Conservation (phyloP, 2,888 invertebrate species). For the Onchidella celtica region DNA sequence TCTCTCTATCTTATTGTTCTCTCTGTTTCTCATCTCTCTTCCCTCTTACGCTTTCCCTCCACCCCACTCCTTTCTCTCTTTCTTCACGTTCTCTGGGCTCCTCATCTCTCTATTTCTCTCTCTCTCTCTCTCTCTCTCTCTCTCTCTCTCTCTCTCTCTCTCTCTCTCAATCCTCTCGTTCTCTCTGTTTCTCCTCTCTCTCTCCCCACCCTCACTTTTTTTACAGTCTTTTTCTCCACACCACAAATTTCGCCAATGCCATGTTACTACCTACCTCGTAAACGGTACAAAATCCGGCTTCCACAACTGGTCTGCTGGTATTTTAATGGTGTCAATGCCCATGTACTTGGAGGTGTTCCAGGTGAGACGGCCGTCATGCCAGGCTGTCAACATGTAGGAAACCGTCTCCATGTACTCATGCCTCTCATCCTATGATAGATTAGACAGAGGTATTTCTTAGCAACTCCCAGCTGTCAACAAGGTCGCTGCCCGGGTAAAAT, state of each 20-base stretch:
- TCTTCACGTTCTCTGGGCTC: slow-evolving; percentile 18
- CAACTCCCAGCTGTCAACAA: no score
- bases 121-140: slow-evolving; percentile 28
- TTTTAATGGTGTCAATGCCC: slow-evolving; percentile 63
- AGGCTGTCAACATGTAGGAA: slow-evolving; percentile 63
- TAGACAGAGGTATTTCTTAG: no score
- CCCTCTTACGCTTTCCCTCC: slow-evolving; percentile 1
- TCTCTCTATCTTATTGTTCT: background rate
- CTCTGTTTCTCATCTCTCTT: background rate
- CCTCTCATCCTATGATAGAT: slow-evolving; percentile 60
- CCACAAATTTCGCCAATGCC: no score
- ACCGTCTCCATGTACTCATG: slow-evolving; percentile 63
- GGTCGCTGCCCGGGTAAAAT: no score
- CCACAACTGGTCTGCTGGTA: slow-evolving; percentile 71
- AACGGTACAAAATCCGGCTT: slow-evolving; percentile 74
- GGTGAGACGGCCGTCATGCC: slow-evolving; percentile 71
- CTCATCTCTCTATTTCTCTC: slow-evolving; percentile 25
- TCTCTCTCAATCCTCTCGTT: slow-evolving; percentile 29
- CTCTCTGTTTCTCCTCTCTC: slow-evolving; percentile 27
- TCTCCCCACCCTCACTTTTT: no score
- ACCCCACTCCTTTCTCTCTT: slow-evolving; percentile 6
- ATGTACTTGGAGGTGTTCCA: slow-evolving; percentile 70
- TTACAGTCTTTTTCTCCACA: background rate
- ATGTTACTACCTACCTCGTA: slow-evolving; percentile 66
- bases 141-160: background rate